A percentile compares a stretch with the other conserved stretches of the same genome.
These are phyloP conservation scores for Helicoverpa zea DNA, from an alignment of 1,140 invertebrate genomes.

Conservation along the genomic window DNA sequence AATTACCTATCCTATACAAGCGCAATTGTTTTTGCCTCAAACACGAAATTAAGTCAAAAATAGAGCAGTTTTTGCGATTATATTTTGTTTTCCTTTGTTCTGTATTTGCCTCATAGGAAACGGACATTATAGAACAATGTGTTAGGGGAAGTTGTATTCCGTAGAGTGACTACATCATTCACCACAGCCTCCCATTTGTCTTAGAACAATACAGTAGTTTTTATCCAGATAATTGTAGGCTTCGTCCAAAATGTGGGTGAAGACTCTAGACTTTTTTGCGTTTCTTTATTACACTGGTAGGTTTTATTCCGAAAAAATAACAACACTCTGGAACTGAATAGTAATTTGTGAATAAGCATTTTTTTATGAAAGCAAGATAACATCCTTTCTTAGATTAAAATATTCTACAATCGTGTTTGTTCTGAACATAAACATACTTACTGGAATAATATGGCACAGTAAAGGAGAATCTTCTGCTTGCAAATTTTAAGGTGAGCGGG, in stretches of 20 bases:
- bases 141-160: background rate
- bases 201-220: background rate
- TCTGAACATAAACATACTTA: background rate
- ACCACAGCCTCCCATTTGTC: background rate
- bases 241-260: background rate
- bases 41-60: slow-evolving; percentile 8
- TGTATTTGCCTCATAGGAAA: background rate
- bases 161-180: slow-evolving; percentile 1
- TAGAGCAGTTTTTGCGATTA: background rate
- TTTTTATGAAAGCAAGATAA: background rate
- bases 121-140: background rate
- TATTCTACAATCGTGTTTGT: background rate
- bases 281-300: background rate
- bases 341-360: background rate
- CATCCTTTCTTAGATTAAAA: slow-evolving; percentile 10
- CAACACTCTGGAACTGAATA: background rate
- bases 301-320: background rate
- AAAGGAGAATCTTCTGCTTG: background rate
- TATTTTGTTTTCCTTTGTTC: background rate
- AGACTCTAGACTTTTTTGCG: background rate
- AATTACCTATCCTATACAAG: slow-evolving; percentile 3
- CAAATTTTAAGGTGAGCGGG: slow-evolving; percentile 2
- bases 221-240: background rate
- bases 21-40: background rate
- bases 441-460: no score